phyloP scores from a whole-genome alignment of 2,797 vertebrate genomes.

The Melanotaenia boesemani region DNA sequence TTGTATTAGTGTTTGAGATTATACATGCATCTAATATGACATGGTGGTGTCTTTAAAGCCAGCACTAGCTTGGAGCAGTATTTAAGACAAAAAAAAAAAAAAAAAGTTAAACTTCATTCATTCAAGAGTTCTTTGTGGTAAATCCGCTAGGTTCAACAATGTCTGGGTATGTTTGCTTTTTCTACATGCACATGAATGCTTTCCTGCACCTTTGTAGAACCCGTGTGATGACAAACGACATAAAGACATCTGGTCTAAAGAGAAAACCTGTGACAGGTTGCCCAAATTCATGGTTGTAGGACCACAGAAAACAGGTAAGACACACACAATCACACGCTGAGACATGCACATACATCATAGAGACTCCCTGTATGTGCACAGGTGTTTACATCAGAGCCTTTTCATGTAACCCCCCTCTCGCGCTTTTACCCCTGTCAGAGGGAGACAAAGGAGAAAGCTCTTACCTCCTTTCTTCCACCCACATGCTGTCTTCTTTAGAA shows the following conservation, averaged over 20 bases:
- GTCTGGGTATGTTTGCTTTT: constrained; percentile 15
- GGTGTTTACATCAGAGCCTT: constrained; percentile 63
- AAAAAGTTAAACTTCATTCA: background rate
- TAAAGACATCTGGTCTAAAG: constrained; percentile 98
- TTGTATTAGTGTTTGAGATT: constrained; percentile 4
- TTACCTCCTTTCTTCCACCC: constrained; percentile 55
- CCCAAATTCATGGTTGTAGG: constrained; percentile 96
- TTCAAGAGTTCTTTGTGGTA: constrained; percentile 5
- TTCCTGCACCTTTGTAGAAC: constrained; percentile 81
- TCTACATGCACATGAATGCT: constrained; percentile 3
- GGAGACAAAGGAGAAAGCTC: constrained; percentile 60
- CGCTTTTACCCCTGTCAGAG: constrained; percentile 60
- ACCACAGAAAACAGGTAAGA: constrained; percentile 96
- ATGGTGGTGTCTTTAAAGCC: background rate
- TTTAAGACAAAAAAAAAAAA: background rate
- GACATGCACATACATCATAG: constrained; percentile 34
- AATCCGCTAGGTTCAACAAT: constrained; percentile 1
- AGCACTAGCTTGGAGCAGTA: background rate
- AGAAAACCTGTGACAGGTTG: constrained; percentile 95
- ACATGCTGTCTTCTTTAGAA: constrained; percentile 57
- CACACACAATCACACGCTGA: constrained; percentile 22
- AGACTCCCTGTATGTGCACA: constrained; percentile 51
- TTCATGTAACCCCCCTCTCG: constrained; percentile 61
- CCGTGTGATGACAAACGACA: constrained; percentile 97
- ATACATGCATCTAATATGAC: background rate